These are phyloP conservation scores for Stichopus horrens DNA, from an alignment of 53 echinoderm and acorn worm species.

Conservation along the genomic window DNA sequence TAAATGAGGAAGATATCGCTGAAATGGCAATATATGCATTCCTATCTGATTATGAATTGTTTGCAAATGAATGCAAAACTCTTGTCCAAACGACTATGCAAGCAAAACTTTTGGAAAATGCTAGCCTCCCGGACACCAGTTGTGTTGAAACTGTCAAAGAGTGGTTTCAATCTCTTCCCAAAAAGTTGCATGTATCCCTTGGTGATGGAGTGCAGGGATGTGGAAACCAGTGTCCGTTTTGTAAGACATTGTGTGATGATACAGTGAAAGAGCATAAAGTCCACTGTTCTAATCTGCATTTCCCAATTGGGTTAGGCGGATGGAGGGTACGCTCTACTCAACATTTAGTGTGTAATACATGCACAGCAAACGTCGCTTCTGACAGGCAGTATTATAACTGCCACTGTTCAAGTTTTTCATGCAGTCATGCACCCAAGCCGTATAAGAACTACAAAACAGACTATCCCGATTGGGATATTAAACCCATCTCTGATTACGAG, in stretches of 20 bases:
- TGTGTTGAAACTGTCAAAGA: neutral
- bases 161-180: constrained; percentile 1
- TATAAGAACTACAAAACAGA: constrained; percentile 11
- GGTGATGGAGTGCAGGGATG: neutral
- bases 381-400: neutral
- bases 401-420: neutral
- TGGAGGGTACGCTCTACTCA: neutral
- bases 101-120: neutral
- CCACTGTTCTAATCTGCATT: constrained; percentile 19
- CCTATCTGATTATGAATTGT: constrained; percentile 10
- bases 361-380: constrained; percentile 21
- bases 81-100: neutral
- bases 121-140: neutral
- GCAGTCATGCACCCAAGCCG: neutral
- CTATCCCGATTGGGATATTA: constrained; percentile 25
- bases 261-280: constrained; percentile 8
- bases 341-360: neutral
- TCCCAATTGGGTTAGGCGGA: neutral
- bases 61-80: neutral
- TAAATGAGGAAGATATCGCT: neutral
- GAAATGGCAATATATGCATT: neutral
- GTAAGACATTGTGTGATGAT: constrained; percentile 36
- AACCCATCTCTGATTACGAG: constrained; percentile 23
- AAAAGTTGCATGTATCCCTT: constrained; percentile 4
- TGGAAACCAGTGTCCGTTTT: constrained; percentile 38